Conservation (phyloP, 2,888 invertebrate species). For the Gymnosoma rotundatum region DNA sequence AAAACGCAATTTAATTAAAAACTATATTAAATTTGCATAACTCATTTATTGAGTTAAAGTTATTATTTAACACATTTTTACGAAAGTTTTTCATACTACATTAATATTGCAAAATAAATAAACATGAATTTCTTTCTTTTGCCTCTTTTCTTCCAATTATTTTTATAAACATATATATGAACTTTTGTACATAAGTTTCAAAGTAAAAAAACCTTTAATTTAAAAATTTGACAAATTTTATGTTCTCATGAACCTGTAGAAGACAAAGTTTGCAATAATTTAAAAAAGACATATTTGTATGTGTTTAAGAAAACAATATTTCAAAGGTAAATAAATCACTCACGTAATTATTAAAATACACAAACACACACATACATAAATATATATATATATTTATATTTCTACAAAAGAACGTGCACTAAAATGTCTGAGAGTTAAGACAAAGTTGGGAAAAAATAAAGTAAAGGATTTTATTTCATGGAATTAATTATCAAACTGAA, state of each 20-base stretch:
- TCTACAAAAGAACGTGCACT: not conserved
- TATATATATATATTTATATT: no score
- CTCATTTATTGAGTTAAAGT: no score
- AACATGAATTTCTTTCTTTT: not conserved
- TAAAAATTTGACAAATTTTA: constrained; percentile 26
- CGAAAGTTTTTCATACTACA: not conserved
- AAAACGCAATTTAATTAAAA: no score
- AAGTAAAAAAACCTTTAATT: constrained; percentile 9
- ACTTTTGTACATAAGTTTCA: not conserved
- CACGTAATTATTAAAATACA: not conserved
- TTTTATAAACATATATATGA: constrained; percentile 1
- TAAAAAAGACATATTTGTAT: not conserved
- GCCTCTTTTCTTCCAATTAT: not conserved
- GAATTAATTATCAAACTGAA: not conserved
- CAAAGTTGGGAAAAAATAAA: not conserved
- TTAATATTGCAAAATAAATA: not conserved
- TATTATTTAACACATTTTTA: no score
- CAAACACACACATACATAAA: not conserved
- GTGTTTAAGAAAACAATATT: constrained; percentile 13
- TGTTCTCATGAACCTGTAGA: constrained; percentile 16
- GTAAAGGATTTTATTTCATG: not conserved
- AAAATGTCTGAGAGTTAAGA: not conserved
- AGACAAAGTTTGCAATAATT: constrained; percentile 9
- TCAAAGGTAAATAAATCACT: constrained; percentile 45
- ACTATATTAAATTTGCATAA: no score